A percentile compares a stretch with the other conserved stretches of the same genome.
Conservation (phyloP, 2,797 vertebrate species). For the Carcharodon carcharias region DNA sequence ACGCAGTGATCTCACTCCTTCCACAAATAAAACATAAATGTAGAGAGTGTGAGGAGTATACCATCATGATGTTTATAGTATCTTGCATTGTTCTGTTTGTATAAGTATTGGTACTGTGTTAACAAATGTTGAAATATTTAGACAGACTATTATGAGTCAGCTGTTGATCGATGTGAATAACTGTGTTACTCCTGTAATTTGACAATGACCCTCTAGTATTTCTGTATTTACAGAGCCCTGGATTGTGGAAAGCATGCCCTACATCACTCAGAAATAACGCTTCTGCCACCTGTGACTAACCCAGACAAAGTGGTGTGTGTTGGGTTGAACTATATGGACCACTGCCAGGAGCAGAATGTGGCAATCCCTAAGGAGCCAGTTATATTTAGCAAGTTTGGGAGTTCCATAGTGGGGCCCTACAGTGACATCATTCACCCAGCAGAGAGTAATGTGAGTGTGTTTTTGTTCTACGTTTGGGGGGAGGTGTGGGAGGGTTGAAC, state of each 20-base stretch:
- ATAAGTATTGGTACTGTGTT: background rate
- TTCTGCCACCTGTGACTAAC: slow-evolving; percentile 69
- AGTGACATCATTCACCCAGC: slow-evolving; percentile 70
- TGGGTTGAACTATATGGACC: slow-evolving; percentile 87
- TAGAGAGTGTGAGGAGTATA: background rate
- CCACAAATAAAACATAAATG: background rate
- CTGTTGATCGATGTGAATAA: background rate
- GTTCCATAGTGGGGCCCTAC: slow-evolving; percentile 73
- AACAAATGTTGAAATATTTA: background rate
- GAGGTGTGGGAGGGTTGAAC: background rate
- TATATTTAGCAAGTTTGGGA: slow-evolving; percentile 94
- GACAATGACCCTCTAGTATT: background rate
- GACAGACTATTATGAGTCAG: background rate
- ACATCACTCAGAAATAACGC: slow-evolving; percentile 50
- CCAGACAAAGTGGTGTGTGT: slow-evolving; percentile 88
- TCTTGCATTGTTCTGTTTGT: background rate
- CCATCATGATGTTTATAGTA: background rate
- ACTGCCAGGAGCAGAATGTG: slow-evolving; percentile 79
- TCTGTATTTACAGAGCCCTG: slow-evolving; percentile 60
- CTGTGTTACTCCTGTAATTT: background rate
- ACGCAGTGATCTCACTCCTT: no score
- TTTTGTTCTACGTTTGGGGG: fast-evolving
- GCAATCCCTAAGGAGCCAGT: slow-evolving; percentile 76
- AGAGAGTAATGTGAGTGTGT: slow-evolving; percentile 58
- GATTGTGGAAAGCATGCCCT: slow-evolving; percentile 58